Conservation (phyloP, 2,113 vertebrate species). For the Myotis yumanensis region DNA sequence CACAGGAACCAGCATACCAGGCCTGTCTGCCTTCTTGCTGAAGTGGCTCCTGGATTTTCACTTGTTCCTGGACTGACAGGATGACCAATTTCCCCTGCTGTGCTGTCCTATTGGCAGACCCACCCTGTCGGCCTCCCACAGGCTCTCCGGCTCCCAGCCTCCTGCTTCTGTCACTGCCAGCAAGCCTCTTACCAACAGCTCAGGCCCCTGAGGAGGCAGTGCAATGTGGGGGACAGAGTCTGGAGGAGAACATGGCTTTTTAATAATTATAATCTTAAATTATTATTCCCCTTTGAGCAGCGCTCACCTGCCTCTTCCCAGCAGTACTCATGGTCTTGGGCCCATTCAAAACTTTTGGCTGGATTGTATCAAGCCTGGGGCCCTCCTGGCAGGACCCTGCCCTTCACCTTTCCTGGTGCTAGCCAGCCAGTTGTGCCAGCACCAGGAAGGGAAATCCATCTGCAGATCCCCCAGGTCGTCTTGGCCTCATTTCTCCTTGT, state of each 20-base stretch:
- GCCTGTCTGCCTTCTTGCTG: background rate
- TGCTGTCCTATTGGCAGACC: background rate
- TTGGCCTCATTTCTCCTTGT: background rate
- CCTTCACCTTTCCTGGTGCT: background rate
- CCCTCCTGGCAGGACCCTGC: background rate
- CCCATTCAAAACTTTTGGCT: background rate
- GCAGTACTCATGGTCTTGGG: background rate
- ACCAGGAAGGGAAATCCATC: background rate
- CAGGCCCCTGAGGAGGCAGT: background rate
- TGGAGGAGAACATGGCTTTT: background rate
- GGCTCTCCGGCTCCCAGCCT: background rate
- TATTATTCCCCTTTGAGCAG: background rate
- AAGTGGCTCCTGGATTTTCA: background rate
- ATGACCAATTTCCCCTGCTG: too few relatives aligned
- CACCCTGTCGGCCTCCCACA: background rate
- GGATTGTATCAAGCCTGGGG: background rate
- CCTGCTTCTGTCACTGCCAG: background rate
- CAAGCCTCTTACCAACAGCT: background rate
- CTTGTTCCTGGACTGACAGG: background rate
- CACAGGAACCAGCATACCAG: accelerated
- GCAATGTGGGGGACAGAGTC: background rate
- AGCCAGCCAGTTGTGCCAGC: background rate
- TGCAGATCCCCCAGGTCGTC: background rate
- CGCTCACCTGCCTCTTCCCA: background rate
- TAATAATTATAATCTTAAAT: background rate